A percentile compares a stretch with the other conserved stretches of the same genome.
These are phyloP conservation scores for Mallotus villosus DNA, from an alignment of 2,797 vertebrate genomes.

Conservation along the genomic window DNA sequence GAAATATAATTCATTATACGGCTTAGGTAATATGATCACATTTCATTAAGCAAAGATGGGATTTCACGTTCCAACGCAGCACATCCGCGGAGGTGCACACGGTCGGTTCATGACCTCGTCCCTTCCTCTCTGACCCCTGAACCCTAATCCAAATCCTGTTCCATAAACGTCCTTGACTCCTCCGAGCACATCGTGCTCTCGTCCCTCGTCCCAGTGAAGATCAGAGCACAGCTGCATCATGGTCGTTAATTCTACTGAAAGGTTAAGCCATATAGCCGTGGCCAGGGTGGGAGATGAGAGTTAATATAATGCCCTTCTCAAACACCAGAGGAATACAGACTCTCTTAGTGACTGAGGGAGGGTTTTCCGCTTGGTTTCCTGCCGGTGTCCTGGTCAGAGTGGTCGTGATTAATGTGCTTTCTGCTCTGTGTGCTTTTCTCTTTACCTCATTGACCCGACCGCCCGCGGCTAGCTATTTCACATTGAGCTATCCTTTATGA, in stretches of 20 bases:
- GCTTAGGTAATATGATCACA: no score
- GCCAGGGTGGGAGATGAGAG: conserved; percentile 10
- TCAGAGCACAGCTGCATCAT: conserved; percentile 4
- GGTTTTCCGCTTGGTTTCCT: conserved; percentile 23
- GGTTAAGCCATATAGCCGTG: conserved; percentile 29
- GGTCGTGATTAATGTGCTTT: conserved; percentile 48
- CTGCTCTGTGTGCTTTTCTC: conserved; percentile 33
- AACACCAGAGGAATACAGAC: conserved; percentile 20
- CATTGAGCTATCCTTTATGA: conserved; percentile 23
- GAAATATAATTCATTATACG: no score
- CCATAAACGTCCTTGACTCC: neutral
- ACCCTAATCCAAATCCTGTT: neutral
- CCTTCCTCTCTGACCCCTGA: neutral
- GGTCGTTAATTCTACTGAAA: conserved; percentile 27
- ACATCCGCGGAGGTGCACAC: no score
- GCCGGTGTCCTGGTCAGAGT: conserved; percentile 33
- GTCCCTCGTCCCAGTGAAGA: neutral
- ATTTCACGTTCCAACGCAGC: no score
- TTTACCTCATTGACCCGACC: conserved; percentile 30
- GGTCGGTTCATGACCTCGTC: neutral
- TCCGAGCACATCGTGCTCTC: neutral
- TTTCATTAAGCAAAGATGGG: no score
- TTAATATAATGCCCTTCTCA: conserved; percentile 10
- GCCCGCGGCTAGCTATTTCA: conserved; percentile 32
- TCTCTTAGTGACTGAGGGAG: conserved; percentile 7